Base-by-base conservation (phyloP, 1,140 invertebrate species). In the Diorhabda carinulata region DNA sequence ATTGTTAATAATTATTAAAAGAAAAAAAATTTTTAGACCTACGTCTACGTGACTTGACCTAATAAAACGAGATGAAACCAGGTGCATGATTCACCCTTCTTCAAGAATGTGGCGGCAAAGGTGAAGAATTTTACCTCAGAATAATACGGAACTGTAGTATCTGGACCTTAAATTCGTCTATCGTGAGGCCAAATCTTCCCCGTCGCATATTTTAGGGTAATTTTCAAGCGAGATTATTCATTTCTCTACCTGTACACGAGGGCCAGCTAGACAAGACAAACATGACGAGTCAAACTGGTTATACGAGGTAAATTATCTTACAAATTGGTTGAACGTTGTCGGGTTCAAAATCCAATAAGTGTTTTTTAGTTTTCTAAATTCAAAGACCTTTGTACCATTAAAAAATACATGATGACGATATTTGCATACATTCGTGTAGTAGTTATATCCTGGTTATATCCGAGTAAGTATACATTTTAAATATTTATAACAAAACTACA, bases 31-130 rank as follows among this genome's bases (percentile, higher is more conserved):
- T 25, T 25, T 25, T 25, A 25, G 25, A 25, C 4, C 47, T 52
- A 52, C 47, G 47, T 52, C 47, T n/a, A 8, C 6, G 42, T n/a
- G 0, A n/a, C 61, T 62, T 62, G 61, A 62, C 61, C 61, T 43
- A 62, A 41, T 62, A 62, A 62, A 62, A 62, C 43, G 8, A 10
- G 61, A 62, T 47, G 61, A 10, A 10, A 47, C 61, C 61, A 62
- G 61, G 61, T 62, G 61, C 43, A 43, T 7, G 43, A 10, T 62
- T 62, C 42, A 62, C 61, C 61, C 61, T 62, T 43, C 61, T 62
- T 43, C 7, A 43, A 62, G 61, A 62, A 62, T 62, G n/a, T 62
- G 43, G 4, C 41, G 5, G 42, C 41, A 40, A 61, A 61, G 42
- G 5, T 40, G 7, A 42, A 7, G 7, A 61, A 61, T 61, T 61